Conservation (phyloP, 2,113 vertebrate genomes). For the Apteryx owenii region DNA sequence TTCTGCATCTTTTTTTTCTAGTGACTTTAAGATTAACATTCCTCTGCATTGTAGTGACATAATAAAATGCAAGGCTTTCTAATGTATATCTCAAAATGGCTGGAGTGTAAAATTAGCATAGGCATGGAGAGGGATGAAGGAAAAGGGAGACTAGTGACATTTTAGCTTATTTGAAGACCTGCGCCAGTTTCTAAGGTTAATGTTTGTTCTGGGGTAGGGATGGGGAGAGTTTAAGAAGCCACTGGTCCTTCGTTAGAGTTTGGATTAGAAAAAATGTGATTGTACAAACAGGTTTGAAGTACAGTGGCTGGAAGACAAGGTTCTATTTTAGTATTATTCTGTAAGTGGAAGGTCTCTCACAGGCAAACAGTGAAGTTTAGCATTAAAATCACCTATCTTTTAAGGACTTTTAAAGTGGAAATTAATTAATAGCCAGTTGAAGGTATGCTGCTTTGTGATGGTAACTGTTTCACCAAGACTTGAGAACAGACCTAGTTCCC, state of each 20-base stretch:
- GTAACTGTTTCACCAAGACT: conserved; percentile 44
- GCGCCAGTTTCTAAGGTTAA: not conserved
- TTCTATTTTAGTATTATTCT: not conserved
- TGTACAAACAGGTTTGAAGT: not conserved
- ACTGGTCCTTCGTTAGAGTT: not conserved
- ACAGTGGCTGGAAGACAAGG: not conserved
- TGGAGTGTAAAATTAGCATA: not conserved
- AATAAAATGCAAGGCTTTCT: not conserved
- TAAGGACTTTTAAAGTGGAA: conserved; percentile 25
- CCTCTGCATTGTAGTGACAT: not conserved
- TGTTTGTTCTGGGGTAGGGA: not conserved
- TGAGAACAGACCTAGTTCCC: not conserved
- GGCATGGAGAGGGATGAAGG: not conserved
- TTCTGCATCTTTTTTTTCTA: not conserved
- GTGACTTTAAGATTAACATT: not conserved
- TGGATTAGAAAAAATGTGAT: not conserved
- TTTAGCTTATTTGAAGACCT: not conserved
- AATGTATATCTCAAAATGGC: not conserved
- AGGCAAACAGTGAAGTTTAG: conserved; percentile 27
- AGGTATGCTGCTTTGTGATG: conserved; percentile 34
- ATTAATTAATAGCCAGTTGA: conserved; percentile 55
- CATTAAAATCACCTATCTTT: conserved; percentile 21
- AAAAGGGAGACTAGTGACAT: not conserved
- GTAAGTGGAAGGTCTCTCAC: not conserved
- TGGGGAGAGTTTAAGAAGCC: not conserved